Evolutionary conservation across 1,140 invertebrate species (phyloP).

Genomic region (Chrysopa pallens): DNA sequence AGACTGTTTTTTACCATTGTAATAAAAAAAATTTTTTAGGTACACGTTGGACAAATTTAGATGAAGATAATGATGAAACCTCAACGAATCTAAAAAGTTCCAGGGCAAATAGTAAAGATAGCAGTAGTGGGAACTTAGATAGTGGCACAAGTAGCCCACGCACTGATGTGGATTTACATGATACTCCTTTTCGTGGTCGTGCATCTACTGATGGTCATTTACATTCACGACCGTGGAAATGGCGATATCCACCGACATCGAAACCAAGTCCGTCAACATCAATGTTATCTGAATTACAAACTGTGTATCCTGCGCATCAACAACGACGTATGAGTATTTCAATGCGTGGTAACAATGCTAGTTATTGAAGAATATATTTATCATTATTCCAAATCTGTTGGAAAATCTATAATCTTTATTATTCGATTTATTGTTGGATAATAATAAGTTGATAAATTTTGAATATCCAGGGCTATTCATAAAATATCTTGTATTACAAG

Average conservation of each 20-base stretch:
- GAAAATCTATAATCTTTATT: no score
- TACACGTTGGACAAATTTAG: conserved; percentile 24
- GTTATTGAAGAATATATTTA: conserved; percentile 17
- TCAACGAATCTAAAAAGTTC: conserved; percentile 9
- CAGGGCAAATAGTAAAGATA: conserved; percentile 10
- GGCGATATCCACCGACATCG: conserved; percentile 27
- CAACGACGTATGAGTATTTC: conserved; percentile 35
- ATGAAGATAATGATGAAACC: conserved; percentile 22
- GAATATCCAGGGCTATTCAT: no score
- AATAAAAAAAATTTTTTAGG: conserved; percentile 9
- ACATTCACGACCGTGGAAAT: conserved; percentile 25
- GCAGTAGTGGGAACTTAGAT: conserved; percentile 10
- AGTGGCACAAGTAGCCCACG: conserved; percentile 6
- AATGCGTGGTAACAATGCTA: conserved; percentile 32
- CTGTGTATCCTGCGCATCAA: conserved; percentile 14
- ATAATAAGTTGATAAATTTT: no score
- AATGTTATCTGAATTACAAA: conserved; percentile 3
- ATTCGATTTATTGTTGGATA: no score
- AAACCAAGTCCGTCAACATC: no score
- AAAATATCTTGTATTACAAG: no score
- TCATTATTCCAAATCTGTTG: no score
- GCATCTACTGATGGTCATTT: conserved; percentile 42
- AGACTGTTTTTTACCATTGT: neutral
- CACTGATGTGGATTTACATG: conserved; percentile 1
- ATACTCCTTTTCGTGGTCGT: conserved; percentile 33